Evolutionary conservation across 2,888 invertebrate genomes (phyloP).

Genomic region (Neria commutata): DNA sequence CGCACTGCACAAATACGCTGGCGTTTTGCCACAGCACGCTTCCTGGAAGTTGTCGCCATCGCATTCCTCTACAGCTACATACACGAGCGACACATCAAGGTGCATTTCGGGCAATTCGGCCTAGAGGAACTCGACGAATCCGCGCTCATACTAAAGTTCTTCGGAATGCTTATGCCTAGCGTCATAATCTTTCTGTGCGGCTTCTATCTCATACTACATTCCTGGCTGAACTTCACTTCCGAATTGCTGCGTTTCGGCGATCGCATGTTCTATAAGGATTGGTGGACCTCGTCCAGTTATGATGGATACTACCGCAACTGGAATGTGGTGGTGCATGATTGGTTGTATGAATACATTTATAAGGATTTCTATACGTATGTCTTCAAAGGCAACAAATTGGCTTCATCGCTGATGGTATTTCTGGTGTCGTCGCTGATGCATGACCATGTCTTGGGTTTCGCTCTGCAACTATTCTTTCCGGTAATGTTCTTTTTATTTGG

Average conservation of each 20-base stretch:
- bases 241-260: constrained; percentile 89
- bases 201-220: constrained; percentile 88
- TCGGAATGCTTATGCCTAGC: constrained; percentile 77
- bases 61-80: constrained; percentile 83
- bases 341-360: constrained; percentile 90
- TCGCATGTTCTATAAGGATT: constrained; percentile 85
- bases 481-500: constrained; percentile 80
- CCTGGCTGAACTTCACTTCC: constrained; percentile 90
- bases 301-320: constrained; percentile 87
- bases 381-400: constrained; percentile 60
- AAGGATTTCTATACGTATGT: constrained; percentile 68
- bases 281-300: constrained; percentile 92
- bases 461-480: constrained; percentile 87
- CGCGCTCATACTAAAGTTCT: constrained; percentile 67
- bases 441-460: constrained; percentile 81
- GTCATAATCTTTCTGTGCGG: constrained; percentile 73
- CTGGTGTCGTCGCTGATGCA: constrained; percentile 85
- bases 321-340: constrained; percentile 95
- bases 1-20: constrained; percentile 71
- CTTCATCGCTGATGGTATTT: constrained; percentile 73
- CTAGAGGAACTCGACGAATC: constrained; percentile 47
- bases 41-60: constrained; percentile 78
- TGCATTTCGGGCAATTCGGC: constrained; percentile 63
- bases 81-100: constrained; percentile 77
- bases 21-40: constrained; percentile 73